phyloP scores from a whole-genome alignment of 2,113 vertebrate species.

The Chaenocephalus aceratus region DNA sequence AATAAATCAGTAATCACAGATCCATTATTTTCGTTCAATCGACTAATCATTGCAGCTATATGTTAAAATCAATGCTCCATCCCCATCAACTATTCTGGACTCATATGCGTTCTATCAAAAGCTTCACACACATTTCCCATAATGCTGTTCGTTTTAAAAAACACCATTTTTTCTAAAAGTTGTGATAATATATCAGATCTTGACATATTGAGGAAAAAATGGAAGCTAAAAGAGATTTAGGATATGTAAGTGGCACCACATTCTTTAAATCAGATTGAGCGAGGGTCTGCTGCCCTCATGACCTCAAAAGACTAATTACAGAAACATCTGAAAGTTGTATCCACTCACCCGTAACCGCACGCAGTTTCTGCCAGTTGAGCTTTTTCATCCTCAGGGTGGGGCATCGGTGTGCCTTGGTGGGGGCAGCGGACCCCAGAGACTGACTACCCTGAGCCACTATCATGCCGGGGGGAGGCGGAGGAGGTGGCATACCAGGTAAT shows the following conservation, averaged over 20 bases:
- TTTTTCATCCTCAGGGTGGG: conserved; percentile 96
- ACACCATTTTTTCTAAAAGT: not conserved
- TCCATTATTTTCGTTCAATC: too few species aligned
- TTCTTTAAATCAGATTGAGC: not conserved
- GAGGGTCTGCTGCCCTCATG: not conserved
- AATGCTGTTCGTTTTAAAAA: not conserved
- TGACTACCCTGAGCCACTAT: conserved; percentile 81
- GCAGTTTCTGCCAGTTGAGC: conserved; percentile 98
- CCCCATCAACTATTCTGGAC: not conserved
- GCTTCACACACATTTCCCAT: not conserved
- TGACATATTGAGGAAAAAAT: not conserved
- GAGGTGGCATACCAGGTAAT: conserved; percentile 65
- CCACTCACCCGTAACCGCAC: conserved; percentile 85
- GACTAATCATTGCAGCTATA: too few species aligned
- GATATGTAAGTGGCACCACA: not conserved
- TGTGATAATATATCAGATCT: not conserved
- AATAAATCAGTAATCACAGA: too few species aligned
- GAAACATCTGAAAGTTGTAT: not conserved
- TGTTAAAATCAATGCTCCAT: not conserved
- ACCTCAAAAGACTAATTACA: not conserved
- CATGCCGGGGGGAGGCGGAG: conserved; percentile 76
- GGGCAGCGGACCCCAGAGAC: conserved; percentile 67
- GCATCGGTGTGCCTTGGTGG: conserved; percentile 73
- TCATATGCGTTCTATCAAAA: too few species aligned
- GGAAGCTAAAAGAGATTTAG: not conserved